A percentile compares a stretch with the other conserved stretches of the same genome.
These are phyloP conservation scores for Heliconius hortense DNA, from an alignment of 2,888 invertebrate species.

Conservation along the genomic window DNA sequence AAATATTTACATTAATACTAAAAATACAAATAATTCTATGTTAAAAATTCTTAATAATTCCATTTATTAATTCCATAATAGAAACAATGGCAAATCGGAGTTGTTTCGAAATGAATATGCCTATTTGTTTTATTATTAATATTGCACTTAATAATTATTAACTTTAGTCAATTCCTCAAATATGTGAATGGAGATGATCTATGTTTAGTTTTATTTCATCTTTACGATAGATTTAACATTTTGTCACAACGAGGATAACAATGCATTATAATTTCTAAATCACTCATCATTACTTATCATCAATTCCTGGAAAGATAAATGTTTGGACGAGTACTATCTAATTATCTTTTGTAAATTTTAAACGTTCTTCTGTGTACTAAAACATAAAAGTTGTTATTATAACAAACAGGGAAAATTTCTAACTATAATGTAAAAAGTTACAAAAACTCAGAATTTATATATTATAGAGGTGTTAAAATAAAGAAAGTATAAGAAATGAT, in stretches of 20 bases:
- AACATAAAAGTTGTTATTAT: not conserved
- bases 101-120: slow-evolving; percentile 21
- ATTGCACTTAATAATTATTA: slow-evolving; percentile 26
- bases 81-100: slow-evolving; percentile 1
- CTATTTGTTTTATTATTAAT: slow-evolving; percentile 12
- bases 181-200: slow-evolving; percentile 30
- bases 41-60: slow-evolving; percentile 26
- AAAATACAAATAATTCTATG: slow-evolving; percentile 20
- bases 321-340: slow-evolving; percentile 67
- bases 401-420: slow-evolving; percentile 21
- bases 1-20: slow-evolving; percentile 25
- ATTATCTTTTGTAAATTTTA: not conserved
- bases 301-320: slow-evolving; percentile 80
- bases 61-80: slow-evolving; percentile 33
- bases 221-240: slow-evolving; percentile 58
- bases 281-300: slow-evolving; percentile 67
- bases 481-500: slow-evolving; percentile 18
- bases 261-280: slow-evolving; percentile 61
- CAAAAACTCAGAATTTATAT: not conserved
- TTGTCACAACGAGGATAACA: slow-evolving; percentile 78
- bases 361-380: not conserved
- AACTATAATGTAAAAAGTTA: not conserved
- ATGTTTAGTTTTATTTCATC: not conserved
- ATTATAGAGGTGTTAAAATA: not conserved
- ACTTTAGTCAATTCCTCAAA: slow-evolving; percentile 45